Conservation (phyloP, 2,113 vertebrate species). For the Phylloscopus trochiloides region DNA sequence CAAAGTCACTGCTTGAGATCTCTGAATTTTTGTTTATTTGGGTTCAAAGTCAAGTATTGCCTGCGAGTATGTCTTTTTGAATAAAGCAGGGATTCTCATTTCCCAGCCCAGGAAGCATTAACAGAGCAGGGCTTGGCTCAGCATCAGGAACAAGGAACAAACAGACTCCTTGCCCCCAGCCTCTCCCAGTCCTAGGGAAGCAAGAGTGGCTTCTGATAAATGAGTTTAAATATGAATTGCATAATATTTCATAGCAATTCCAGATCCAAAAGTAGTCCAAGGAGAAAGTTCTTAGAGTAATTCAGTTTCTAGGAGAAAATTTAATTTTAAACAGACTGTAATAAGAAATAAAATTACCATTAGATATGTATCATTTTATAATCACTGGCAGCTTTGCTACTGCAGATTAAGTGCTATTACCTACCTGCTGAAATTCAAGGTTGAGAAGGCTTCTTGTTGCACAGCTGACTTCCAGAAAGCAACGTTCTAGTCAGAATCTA, state of each 20-base stretch:
- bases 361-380: slow-evolving; percentile 3
- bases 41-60: not conserved
- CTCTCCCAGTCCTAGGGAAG: not conserved
- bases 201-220: not conserved
- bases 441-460: not conserved
- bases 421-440: not conserved
- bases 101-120: not conserved
- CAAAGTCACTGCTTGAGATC: not conserved
- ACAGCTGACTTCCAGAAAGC: not conserved
- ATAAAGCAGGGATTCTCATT: not conserved
- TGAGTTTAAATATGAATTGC: not conserved
- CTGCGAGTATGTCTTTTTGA: not conserved
- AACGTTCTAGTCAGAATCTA: not conserved
- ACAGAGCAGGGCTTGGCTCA: not conserved
- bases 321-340: not conserved
- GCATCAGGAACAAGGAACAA: not conserved
- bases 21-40: not conserved
- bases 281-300: not conserved
- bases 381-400: not conserved
- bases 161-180: not conserved
- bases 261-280: not conserved
- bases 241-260: not conserved
- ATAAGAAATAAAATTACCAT: slow-evolving; percentile 1
- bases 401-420: not conserved
- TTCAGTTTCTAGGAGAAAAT: not conserved